phyloP scores from a whole-genome alignment of 2,113 vertebrate genomes.

The Cacatua alba region DNA sequence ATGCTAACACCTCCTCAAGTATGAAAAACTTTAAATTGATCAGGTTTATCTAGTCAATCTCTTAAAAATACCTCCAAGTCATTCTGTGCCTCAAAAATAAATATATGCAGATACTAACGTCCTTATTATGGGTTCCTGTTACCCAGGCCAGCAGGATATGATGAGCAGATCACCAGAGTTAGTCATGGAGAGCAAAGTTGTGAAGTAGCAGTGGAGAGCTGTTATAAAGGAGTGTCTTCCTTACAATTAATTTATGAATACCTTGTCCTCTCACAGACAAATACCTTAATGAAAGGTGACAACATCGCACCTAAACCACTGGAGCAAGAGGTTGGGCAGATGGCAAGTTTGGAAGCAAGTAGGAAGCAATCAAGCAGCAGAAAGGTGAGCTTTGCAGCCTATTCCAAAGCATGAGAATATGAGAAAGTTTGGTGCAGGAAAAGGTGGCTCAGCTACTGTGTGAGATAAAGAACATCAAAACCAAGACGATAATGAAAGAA shows the following conservation, averaged over 20 bases:
- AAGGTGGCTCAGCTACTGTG: background rate
- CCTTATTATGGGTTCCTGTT: background rate
- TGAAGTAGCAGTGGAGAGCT: background rate
- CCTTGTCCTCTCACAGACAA: background rate
- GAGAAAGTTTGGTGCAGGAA: background rate
- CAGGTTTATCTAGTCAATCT: background rate
- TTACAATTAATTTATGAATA: background rate
- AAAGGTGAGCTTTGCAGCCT: background rate
- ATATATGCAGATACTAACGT: background rate
- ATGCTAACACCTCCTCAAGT: background rate
- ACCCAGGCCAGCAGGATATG: background rate
- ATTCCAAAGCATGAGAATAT: background rate
- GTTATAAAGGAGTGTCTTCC: background rate
- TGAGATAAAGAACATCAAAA: background rate
- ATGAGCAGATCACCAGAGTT: background rate
- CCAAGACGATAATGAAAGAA: background rate
- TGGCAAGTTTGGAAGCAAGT: background rate
- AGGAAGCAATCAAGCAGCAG: background rate
- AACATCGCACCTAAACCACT: background rate
- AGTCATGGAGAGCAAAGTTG: background rate
- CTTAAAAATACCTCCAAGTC: background rate
- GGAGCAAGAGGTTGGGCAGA: background rate
- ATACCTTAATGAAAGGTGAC: background rate
- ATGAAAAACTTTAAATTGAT: background rate
- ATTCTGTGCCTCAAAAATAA: background rate